Percentiles rank a stretch among this genome's conserved stretches.
Evolutionary conservation across 1,140 invertebrate genomes (phyloP).

Genomic region (Stegodyphus mimosarum): DNA sequence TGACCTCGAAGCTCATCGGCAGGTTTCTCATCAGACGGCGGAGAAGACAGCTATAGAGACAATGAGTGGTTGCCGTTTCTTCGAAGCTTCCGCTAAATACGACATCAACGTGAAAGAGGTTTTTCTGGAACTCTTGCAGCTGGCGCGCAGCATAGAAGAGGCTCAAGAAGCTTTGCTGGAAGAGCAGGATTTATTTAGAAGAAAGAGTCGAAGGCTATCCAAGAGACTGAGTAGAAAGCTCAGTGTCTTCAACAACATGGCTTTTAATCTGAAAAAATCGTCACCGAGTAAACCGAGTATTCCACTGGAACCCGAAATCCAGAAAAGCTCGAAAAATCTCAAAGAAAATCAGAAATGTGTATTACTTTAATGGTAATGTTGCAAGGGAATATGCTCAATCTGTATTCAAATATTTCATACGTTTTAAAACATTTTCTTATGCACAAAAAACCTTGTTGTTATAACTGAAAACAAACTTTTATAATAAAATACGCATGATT

Average conservation of each 20-base stretch:
- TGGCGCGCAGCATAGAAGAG: slow-evolving; percentile 39
- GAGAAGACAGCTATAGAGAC: slow-evolving; percentile 53
- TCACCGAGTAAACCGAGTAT: background rate
- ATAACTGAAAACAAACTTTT: too few relatives aligned
- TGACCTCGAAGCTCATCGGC: slow-evolving; percentile 56
- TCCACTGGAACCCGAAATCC: background rate
- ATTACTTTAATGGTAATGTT: background rate
- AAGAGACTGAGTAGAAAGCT: slow-evolving; percentile 45
- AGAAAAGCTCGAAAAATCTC: background rate
- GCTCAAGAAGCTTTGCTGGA: slow-evolving; percentile 38
- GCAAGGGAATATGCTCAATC: background rate
- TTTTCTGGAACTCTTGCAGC: slow-evolving; percentile 64
- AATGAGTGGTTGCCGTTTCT: slow-evolving; percentile 64
- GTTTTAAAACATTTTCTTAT: too few relatives aligned
- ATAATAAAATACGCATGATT: too few relatives aligned
- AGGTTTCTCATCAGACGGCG: slow-evolving; percentile 62
- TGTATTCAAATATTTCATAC: too few relatives aligned
- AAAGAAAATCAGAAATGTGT: slow-evolving; percentile 29
- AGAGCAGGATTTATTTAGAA: slow-evolving; percentile 27
- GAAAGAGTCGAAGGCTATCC: slow-evolving; percentile 34
- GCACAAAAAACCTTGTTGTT: too few relatives aligned
- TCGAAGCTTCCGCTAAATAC: slow-evolving; percentile 66
- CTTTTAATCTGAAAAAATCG: slow-evolving; percentile 37
- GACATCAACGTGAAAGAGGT: slow-evolving; percentile 65
- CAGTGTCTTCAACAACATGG: slow-evolving; percentile 23